phyloP scores from a whole-genome alignment of 2,797 vertebrate genomes.

The Lutjanus campechanus region DNA sequence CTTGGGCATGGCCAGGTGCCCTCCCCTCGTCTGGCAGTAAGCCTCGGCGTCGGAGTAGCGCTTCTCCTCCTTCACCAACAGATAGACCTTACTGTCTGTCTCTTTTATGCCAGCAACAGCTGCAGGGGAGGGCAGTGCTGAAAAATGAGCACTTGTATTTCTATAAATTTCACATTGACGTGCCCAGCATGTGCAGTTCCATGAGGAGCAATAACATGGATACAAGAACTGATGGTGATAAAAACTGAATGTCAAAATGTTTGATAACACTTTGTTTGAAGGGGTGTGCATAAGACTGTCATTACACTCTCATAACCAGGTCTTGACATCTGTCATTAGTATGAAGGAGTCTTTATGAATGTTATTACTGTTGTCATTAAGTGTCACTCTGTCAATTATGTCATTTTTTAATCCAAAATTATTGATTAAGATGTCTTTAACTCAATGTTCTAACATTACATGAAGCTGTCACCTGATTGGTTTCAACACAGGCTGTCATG shows the following conservation, averaged over 20 bases:
- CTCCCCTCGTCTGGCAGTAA: conserved; percentile 94
- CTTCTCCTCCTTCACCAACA: conserved; percentile 98
- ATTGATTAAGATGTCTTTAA: no score
- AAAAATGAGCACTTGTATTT: conserved; percentile 96
- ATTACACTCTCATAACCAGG: no score
- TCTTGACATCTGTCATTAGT: no score
- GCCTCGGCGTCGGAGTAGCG: conserved; percentile 92
- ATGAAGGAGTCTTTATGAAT: no score
- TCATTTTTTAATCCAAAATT: no score
- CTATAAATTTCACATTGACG: conserved; percentile 89
- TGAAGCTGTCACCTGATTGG: no score
- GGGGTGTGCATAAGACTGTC: no score
- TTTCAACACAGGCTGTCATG: no score
- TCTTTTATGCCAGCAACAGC: conserved; percentile 98
- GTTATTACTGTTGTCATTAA: no score
- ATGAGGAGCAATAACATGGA: conserved; percentile 10
- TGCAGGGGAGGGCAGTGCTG: conserved; percentile 98
- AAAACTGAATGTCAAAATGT: not conserved
- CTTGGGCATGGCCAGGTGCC: conserved; percentile 96
- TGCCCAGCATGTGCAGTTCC: conserved; percentile 66
- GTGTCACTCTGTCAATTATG: no score
- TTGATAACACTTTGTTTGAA: no score
- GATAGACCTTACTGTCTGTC: conserved; percentile 95
- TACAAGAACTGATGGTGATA: not conserved
- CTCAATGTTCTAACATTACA: no score